A percentile compares a stretch with the other conserved stretches of the same genome.
These are phyloP conservation scores for Manis pentadactyla DNA, from an alignment of 2,797 vertebrate species.

Conservation along the genomic window DNA sequence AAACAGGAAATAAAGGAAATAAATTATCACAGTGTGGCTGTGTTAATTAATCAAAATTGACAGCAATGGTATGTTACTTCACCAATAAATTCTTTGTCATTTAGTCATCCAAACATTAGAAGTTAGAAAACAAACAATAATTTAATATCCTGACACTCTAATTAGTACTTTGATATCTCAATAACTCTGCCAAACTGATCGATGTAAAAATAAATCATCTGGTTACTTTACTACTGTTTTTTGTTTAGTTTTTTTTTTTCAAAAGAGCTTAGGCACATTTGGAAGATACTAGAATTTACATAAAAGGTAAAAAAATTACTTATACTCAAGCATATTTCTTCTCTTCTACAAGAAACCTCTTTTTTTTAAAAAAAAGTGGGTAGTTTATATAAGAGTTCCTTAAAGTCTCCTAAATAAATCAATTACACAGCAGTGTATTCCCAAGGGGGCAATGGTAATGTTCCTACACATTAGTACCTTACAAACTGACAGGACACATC, in stretches of 20 bases:
- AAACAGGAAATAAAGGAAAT: constrained; percentile 29
- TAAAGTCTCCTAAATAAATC: constrained; percentile 35
- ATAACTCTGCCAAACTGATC: constrained; percentile 46
- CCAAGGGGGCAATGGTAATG: background rate
- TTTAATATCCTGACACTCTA: constrained; percentile 67
- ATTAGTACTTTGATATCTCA: constrained; percentile 62
- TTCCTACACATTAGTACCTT: background rate
- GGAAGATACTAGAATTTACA: constrained; percentile 40
- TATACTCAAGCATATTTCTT: background rate
- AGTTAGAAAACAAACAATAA: constrained; percentile 62
- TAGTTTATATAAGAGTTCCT: background rate
- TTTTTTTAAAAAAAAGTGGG: background rate
- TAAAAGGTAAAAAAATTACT: constrained; percentile 36
- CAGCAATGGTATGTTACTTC: background rate
- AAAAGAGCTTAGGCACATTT: constrained; percentile 26
- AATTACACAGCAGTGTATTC: background rate
- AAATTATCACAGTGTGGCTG: background rate
- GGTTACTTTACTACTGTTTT: constrained; percentile 36
- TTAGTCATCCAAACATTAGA: constrained; percentile 64
- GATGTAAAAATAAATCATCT: constrained; percentile 65
- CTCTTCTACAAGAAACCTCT: constrained; percentile 13
- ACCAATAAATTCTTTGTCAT: constrained; percentile 52
- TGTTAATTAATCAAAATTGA: constrained; percentile 60
- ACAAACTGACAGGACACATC: background rate
- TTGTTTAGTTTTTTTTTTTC: background rate